Percentiles rank a stretch among this genome's conserved stretches.
These are phyloP conservation scores for Diachrysia chrysitis DNA, from an alignment of 2,888 invertebrate species.

Conservation along the genomic window DNA sequence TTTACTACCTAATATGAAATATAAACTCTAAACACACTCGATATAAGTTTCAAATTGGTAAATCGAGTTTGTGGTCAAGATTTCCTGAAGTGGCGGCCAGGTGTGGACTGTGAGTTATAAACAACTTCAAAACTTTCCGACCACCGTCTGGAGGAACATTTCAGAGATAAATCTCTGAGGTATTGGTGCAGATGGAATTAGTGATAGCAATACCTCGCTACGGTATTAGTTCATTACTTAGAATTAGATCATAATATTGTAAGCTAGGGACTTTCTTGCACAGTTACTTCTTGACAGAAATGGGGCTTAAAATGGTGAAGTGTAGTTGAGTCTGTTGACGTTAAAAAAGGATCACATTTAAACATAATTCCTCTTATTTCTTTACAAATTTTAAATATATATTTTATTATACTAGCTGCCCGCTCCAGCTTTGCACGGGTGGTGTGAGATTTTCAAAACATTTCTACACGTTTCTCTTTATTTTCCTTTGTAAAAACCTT, in stretches of 20 bases:
- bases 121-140: constrained; percentile 43
- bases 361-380: too few species aligned
- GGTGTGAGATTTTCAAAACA: too few species aligned
- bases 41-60: constrained; percentile 30
- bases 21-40: not conserved
- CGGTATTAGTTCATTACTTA: constrained; percentile 6
- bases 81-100: constrained; percentile 15
- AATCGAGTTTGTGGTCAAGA: constrained; percentile 7
- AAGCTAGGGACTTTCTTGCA: not conserved
- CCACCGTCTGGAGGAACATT: constrained; percentile 16
- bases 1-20: not conserved
- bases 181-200: constrained; percentile 25
- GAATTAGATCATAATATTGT: not conserved
- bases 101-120: constrained; percentile 26
- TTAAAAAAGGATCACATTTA: too few species aligned
- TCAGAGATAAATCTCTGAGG: constrained; percentile 30
- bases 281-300: not conserved
- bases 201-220: constrained; percentile 18
- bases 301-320: not conserved
- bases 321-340: too few species aligned
- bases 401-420: too few species aligned
- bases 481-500: too few species aligned
- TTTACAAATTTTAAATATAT: too few species aligned
- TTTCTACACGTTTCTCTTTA: too few species aligned
- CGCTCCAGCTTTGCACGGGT: too few species aligned